phyloP scores from a whole-genome alignment of 2,113 vertebrate genomes.

The Melanerpes aurifrons region DNA sequence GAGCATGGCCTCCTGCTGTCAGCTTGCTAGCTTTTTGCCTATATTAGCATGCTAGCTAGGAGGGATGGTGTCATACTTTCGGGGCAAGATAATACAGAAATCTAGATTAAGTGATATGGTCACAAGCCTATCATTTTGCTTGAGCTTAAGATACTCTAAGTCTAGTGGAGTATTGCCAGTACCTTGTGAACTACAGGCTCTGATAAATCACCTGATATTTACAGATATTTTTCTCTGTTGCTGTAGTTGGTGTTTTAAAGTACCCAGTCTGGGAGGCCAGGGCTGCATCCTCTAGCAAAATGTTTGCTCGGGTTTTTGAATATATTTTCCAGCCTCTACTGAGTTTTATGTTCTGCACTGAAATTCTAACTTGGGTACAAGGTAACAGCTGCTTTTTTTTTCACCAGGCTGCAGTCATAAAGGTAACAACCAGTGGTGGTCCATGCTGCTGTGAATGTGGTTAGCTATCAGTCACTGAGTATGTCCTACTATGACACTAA shows the following conservation, averaged over 20 bases:
- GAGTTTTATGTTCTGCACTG: not conserved
- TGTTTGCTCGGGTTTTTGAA: not conserved
- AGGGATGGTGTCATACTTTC: not conserved
- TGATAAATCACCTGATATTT: not conserved
- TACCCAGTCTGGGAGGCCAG: not conserved
- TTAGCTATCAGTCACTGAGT: not conserved
- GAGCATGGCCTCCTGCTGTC: not conserved
- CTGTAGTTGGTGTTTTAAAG: not conserved
- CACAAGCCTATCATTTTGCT: not conserved
- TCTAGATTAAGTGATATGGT: accelerated
- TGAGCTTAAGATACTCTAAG: not conserved
- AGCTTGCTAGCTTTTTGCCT: not conserved
- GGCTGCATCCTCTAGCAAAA: not conserved
- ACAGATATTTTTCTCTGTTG: not conserved
- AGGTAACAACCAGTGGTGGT: not conserved
- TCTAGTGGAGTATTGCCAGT: not conserved
- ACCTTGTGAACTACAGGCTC: not conserved
- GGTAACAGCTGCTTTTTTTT: not conserved
- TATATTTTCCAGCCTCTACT: not conserved
- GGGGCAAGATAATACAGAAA: not conserved
- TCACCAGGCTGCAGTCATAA: not conserved
- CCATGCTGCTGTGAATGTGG: not conserved
- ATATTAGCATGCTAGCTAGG: not conserved
- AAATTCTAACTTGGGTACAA: not conserved
- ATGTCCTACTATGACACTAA: not conserved